Conservation (phyloP, 2,888 invertebrate species). For the Sericinus montela region DNA sequence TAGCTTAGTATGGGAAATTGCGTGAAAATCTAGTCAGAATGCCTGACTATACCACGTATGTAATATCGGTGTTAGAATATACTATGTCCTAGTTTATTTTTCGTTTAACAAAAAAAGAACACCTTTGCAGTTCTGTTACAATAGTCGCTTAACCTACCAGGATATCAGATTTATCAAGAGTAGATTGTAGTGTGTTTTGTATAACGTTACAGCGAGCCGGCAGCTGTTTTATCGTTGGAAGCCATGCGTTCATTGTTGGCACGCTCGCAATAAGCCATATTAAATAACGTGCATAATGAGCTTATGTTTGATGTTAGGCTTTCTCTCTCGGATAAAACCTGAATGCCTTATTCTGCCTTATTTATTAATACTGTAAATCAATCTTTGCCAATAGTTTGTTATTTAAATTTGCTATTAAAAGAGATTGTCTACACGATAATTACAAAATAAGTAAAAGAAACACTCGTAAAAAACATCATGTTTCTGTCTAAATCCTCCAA, state of each 20-base stretch:
- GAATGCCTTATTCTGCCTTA: not conserved
- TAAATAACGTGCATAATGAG: constrained; percentile 38
- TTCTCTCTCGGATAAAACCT: constrained; percentile 21
- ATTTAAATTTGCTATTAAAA: too few relatives aligned
- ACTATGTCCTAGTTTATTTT: not conserved
- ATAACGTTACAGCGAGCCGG: constrained; percentile 30
- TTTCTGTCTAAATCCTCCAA: too few relatives aligned
- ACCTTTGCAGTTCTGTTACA: too few relatives aligned
- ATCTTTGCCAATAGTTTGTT: too few relatives aligned
- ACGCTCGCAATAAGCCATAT: constrained; percentile 39
- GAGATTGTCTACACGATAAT: too few relatives aligned
- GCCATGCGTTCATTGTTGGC: constrained; percentile 46
- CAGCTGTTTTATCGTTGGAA: constrained; percentile 48
- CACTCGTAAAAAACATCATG: too few relatives aligned
- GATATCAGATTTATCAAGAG: constrained; percentile 20
- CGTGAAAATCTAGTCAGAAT: too few relatives aligned
- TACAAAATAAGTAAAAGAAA: too few relatives aligned
- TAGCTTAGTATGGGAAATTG: too few relatives aligned
- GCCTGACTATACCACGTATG: too few relatives aligned
- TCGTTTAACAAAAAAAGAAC: not conserved
- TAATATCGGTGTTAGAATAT: not conserved
- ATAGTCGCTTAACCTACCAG: constrained; percentile 4
- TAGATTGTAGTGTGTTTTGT: constrained; percentile 24
- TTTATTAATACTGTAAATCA: too few relatives aligned
- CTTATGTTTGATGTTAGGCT: constrained; percentile 36